These are phyloP conservation scores for Endomychus coccineus DNA, from an alignment of 2,888 invertebrate species.

Conservation along the genomic window DNA sequence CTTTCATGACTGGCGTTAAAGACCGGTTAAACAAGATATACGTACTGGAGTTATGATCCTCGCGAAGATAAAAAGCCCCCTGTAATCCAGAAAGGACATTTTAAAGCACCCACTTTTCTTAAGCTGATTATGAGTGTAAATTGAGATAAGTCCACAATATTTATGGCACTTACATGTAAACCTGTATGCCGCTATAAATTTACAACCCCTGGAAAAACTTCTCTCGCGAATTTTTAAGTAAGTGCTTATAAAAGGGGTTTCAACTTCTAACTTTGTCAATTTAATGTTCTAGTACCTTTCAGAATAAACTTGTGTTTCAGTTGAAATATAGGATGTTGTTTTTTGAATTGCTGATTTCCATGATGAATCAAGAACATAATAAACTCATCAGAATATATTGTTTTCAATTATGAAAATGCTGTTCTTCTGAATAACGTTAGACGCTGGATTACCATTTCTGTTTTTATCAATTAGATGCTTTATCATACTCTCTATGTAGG, in stretches of 20 bases:
- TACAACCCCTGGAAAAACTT: conserved; percentile 21
- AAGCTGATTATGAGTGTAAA: conserved; percentile 48
- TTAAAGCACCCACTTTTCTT: conserved; percentile 46
- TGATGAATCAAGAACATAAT: no score
- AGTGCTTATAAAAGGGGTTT: conserved; percentile 20
- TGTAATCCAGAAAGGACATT: conserved; percentile 43
- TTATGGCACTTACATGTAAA: conserved; percentile 45
- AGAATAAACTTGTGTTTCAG: conserved; percentile 27
- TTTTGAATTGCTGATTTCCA: no score
- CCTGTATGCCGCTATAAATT: conserved; percentile 24
- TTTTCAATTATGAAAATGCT: no score
- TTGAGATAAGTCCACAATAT: conserved; percentile 46
- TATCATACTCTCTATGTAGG: no score
- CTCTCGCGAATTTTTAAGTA: conserved; percentile 26
- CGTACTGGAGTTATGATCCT: conserved; percentile 36
- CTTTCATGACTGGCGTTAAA: no score
- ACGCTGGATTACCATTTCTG: no score
- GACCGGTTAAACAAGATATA: conserved; percentile 38
- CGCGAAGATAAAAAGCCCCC: conserved; percentile 35
- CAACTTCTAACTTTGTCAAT: conserved; percentile 33
- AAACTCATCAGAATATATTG: no score
- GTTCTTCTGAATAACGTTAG: no score
- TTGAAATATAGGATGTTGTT: conserved; percentile 17
- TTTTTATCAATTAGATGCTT: no score
- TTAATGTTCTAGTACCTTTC: conserved; percentile 27